Conservation (phyloP, 2,113 vertebrate species). For the Oreocharis arfaki region DNA sequence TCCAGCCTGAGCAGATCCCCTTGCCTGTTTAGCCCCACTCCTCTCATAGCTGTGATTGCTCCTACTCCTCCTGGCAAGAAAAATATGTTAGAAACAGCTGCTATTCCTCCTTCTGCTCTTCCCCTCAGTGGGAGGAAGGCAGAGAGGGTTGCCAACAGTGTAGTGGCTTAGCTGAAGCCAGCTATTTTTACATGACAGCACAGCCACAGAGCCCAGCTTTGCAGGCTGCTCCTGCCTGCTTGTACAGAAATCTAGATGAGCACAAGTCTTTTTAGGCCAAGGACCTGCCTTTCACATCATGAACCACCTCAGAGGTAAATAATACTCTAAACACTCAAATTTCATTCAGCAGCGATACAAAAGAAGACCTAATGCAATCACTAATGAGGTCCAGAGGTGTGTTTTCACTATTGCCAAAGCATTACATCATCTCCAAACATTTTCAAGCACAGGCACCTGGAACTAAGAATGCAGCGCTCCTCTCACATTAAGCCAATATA, state of each 20-base stretch:
- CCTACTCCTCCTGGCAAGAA: conserved; percentile 20
- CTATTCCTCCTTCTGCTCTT: conserved; percentile 29
- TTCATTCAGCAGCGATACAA: background rate
- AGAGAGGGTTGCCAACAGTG: conserved; percentile 20
- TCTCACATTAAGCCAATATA: background rate
- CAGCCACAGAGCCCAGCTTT: background rate
- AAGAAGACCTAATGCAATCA: background rate
- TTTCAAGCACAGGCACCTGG: background rate
- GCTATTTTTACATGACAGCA: background rate
- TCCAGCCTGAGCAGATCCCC: background rate
- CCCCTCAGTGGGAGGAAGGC: background rate
- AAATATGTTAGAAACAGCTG: conserved; percentile 41
- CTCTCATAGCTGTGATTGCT: background rate
- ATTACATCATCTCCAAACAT: background rate
- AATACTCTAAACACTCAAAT: background rate
- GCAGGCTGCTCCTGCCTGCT: background rate
- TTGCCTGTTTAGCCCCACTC: background rate
- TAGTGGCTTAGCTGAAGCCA: background rate
- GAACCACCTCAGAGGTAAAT: background rate
- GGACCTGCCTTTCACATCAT: background rate
- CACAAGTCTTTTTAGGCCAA: background rate
- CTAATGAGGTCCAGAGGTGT: background rate
- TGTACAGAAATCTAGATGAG: accelerated
- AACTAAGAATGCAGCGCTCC: background rate
- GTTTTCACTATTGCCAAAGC: background rate